These are phyloP conservation scores for Cryptoblepharus egeriae DNA, from an alignment of 2,797 vertebrate species.

Conservation along the genomic window DNA sequence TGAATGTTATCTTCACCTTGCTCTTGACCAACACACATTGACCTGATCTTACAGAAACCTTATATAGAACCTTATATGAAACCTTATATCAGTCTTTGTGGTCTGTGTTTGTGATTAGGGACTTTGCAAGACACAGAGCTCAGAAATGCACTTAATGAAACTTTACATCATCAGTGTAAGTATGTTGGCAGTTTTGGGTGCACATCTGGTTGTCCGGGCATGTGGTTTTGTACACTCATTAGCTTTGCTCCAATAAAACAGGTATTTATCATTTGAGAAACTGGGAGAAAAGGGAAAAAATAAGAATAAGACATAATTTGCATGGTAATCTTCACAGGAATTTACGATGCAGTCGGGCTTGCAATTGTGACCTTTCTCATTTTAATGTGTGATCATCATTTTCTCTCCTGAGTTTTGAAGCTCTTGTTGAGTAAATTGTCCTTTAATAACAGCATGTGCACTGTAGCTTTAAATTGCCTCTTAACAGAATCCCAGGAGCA, in stretches of 20 bases:
- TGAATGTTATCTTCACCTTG: too few relatives aligned
- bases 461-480: conserved; percentile 60
- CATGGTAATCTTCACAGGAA: conserved; percentile 39
- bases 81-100: too few relatives aligned
- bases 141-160: too few relatives aligned
- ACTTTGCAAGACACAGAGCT: too few relatives aligned
- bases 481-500: conserved; percentile 37
- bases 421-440: conserved; percentile 39
- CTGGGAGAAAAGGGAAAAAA: neutral
- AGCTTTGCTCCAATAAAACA: conserved; percentile 23
- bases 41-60: too few relatives aligned
- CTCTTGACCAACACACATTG: neutral
- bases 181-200: too few relatives aligned
- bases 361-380: conserved; percentile 38
- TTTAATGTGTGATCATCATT: conserved; percentile 34
- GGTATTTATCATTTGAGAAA: conserved; percentile 40
- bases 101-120: too few relatives aligned
- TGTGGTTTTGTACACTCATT: conserved; percentile 11
- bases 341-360: conserved; percentile 34
- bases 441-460: conserved; percentile 37
- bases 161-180: too few relatives aligned
- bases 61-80: too few relatives aligned
- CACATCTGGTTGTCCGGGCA: too few relatives aligned
- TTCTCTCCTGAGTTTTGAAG: conserved; percentile 39
- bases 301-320: conserved; percentile 50